Base-by-base conservation (phyloP, 2,113 vertebrate species). In the Athene noctua region DNA sequence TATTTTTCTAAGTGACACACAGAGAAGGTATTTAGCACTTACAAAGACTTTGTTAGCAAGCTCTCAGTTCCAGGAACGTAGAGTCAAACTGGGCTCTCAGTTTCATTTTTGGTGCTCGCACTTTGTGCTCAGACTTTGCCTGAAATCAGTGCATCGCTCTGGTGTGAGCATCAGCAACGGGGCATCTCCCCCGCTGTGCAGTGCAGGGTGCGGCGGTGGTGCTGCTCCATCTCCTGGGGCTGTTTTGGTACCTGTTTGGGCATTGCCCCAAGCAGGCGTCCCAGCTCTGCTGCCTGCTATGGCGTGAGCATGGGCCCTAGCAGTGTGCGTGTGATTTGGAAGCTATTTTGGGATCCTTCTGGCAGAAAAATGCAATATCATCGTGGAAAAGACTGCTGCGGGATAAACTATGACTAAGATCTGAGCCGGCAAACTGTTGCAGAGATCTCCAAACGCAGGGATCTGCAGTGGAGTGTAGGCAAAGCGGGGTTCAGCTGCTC, bases 271-370 rank as follows among this genome's bases (percentile, higher is more conserved):
- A 16, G 62, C 88, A 73, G 72, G 44, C 25, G 29, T 32, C 62
- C 27, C 36, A 25, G 78, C 62, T 93, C 42, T 15, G 4, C 34
- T 2, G 8, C 61, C 58, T 85, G 57, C 57, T n/a, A 10, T 0
- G 2, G 51, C 3, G 1, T 8, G 29, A 66, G 38, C 55, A 15
- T 1, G n/a, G 79, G 38, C 74, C 93, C 54, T 25, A n/a, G 85
- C 16, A 4, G 58, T 1, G 26, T 44, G 71, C 1, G 0, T 0
- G 7, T 91, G 80, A 78, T 80, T 70, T 0, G 13, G 22, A 19
- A 92, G 90, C 83, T 90, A 78, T 95, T 96, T 86, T 93, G 82
- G 96, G 90, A 94, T 68, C n/a, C 74, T 75, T 88, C 82, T 93
- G 93, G 81, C 71, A 88, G 88, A 80, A 95, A 93, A 88, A 74